phyloP scores from a whole-genome alignment of 2,888 invertebrate genomes.

The Ariolimax columbianus region DNA sequence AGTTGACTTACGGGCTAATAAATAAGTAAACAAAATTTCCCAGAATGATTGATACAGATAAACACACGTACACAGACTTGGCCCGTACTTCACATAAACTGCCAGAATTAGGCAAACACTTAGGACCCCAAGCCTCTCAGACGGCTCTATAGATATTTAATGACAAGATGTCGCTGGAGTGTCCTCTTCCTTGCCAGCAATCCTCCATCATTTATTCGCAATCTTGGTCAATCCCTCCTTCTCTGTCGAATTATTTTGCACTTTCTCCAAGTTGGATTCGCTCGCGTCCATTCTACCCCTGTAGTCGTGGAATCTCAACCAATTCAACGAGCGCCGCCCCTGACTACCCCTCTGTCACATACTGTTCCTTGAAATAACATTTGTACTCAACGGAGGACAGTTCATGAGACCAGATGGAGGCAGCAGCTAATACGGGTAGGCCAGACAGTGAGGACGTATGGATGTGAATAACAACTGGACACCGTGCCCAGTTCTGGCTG shows the following conservation, averaged over 20 bases:
- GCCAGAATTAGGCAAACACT: not conserved
- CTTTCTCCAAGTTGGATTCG: not conserved
- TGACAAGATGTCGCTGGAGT: not conserved
- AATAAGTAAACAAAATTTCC: no score
- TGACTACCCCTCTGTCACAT: no score
- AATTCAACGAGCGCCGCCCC: not conserved
- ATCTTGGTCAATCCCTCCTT: not conserved
- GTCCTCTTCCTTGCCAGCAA: not conserved
- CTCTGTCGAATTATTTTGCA: not conserved
- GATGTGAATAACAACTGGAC: no score
- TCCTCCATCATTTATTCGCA: not conserved
- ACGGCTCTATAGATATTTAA: not conserved
- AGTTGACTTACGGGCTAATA: no score
- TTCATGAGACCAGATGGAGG: no score
- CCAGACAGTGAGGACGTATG: no score
- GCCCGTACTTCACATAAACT: not conserved
- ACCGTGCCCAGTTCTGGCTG: no score
- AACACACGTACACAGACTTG: not conserved
- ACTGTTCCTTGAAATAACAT: not conserved
- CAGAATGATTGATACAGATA: not conserved
- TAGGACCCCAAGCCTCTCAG: no score
- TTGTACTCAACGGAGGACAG: not conserved
- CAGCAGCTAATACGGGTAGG: no score
- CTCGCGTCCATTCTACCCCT: not conserved
- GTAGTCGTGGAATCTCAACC: not conserved